Conservation (phyloP, 2,888 invertebrate species). For the Monopis laevigella region DNA sequence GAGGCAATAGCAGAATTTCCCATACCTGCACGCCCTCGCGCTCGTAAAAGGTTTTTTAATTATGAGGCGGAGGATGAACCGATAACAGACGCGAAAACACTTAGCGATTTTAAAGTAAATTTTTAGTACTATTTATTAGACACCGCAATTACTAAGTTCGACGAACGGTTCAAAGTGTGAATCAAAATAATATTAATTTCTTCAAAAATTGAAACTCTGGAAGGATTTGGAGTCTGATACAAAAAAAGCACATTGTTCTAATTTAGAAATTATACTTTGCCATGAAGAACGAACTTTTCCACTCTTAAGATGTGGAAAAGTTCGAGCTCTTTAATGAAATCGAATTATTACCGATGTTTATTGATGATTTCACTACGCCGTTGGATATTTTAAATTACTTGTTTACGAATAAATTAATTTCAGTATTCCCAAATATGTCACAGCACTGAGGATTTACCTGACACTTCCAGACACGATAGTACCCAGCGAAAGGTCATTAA, state of each 20-base stretch:
- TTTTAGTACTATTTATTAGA: constrained; percentile 9
- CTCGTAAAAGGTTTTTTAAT: constrained; percentile 13
- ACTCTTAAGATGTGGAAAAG: constrained; percentile 5
- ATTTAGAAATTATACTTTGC: constrained; percentile 8
- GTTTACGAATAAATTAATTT: no score
- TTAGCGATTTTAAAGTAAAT: constrained; percentile 11
- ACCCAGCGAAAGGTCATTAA: background rate
- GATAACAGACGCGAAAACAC: no score
- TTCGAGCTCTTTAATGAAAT: no score
- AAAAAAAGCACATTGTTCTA: constrained; percentile 11
- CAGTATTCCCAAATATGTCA: no score
- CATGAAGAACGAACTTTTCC: constrained; percentile 1
- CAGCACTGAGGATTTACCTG: constrained; percentile 10
- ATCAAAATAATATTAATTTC: constrained; percentile 1
- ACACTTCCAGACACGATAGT: background rate
- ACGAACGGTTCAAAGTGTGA: constrained; percentile 12
- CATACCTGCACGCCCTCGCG: constrained; percentile 14
- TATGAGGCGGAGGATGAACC: no score
- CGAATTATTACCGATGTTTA: constrained; percentile 4
- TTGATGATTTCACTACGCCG: constrained; percentile 12
- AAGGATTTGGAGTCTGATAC: constrained; percentile 7
- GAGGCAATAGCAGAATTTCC: constrained; percentile 12
- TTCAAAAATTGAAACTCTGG: constrained; percentile 8
- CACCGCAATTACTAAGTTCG: no score
- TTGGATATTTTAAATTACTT: constrained; percentile 14